Conservation (phyloP, 2,113 vertebrate genomes). For the Chrysochloris asiatica region DNA sequence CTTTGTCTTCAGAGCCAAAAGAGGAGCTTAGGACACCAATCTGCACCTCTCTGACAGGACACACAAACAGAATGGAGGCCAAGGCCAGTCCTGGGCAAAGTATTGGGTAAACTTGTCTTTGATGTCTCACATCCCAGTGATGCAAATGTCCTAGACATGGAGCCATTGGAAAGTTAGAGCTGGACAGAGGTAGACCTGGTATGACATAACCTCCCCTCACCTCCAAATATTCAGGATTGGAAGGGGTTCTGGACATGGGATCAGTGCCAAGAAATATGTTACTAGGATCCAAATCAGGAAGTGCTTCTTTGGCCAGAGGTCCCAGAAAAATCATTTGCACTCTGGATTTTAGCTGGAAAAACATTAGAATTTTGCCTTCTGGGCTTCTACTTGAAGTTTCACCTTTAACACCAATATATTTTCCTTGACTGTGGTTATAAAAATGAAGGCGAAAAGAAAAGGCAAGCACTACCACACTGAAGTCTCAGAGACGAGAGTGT, state of each 20-base stretch:
- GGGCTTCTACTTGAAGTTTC: background rate
- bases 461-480: background rate
- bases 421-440: slow-evolving; percentile 4
- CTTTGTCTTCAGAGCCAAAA: background rate
- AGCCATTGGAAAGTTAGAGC: background rate
- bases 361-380: background rate
- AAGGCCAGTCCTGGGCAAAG: background rate
- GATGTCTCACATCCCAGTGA: background rate
- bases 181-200: background rate
- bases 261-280: background rate
- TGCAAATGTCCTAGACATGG: rapidly evolving
- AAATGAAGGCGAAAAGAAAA: background rate
- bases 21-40: background rate
- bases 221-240: background rate
- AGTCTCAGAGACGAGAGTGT: background rate
- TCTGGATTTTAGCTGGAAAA: background rate
- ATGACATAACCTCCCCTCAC: rapidly evolving
- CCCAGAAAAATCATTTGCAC: background rate
- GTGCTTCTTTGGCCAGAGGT: background rate
- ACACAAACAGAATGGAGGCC: background rate
- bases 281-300: background rate
- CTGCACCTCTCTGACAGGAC: background rate
- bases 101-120: background rate
- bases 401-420: background rate
- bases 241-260: background rate